Percentiles rank a stretch among this genome's conserved stretches.
Evolutionary conservation across 2,888 invertebrate genomes (phyloP).

Genomic region (Halocaridina rubra): DNA sequence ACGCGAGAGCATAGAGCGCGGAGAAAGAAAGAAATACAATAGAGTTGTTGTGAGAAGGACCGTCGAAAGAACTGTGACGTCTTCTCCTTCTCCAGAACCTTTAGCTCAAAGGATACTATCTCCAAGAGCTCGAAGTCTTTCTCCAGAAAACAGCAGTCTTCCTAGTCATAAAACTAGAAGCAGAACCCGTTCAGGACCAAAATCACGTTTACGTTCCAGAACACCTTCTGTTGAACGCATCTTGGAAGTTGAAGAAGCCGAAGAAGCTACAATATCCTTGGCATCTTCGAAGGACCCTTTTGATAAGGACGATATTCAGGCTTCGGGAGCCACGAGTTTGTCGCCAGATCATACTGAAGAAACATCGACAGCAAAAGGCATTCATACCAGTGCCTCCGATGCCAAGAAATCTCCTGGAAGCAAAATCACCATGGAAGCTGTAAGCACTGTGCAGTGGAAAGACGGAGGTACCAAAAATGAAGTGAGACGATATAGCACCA

Average conservation of each 20-base stretch:
- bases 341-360: constrained; percentile 3
- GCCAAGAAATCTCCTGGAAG: constrained; percentile 13
- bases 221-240: constrained; percentile 58
- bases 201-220: constrained; percentile 38
- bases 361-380: not conserved
- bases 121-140: not conserved
- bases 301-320: not conserved
- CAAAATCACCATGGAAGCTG: constrained; percentile 42
- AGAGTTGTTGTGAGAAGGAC: constrained; percentile 29
- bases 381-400: not conserved
- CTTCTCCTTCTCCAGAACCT: constrained; percentile 35
- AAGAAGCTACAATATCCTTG: not conserved
- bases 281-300: constrained; percentile 20
- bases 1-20: constrained; percentile 24
- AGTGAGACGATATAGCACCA: constrained; percentile 11
- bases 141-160: not conserved
- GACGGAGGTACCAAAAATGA: constrained; percentile 23
- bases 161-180: constrained; percentile 9
- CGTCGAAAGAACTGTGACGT: constrained; percentile 15
- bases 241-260: constrained; percentile 47
- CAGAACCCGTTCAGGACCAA: constrained; percentile 28
- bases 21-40: constrained; percentile 21
- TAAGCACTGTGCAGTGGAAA: constrained; percentile 49
- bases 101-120: constrained; percentile 11
- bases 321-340: not conserved